Conservation (phyloP, 2,888 invertebrate genomes). For the Hoplodrina blanda region DNA sequence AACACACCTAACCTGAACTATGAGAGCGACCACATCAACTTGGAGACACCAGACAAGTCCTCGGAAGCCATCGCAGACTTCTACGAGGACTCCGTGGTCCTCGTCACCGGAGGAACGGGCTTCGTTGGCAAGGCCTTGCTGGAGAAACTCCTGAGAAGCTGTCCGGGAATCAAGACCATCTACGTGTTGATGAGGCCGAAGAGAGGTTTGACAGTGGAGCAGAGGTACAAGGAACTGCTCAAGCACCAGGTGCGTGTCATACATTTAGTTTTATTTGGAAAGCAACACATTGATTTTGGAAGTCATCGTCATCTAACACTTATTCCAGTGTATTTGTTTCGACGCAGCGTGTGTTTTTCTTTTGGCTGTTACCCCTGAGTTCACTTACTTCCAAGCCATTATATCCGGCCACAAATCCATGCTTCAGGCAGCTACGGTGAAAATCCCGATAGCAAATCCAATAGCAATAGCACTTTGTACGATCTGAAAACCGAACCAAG, state of each 20-base stretch:
- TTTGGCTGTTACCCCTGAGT: background rate
- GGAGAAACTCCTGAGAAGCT: constrained; percentile 97
- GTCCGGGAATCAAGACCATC: constrained; percentile 94
- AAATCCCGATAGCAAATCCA: too few species aligned
- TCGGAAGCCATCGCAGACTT: constrained; percentile 85
- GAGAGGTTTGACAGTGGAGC: constrained; percentile 92
- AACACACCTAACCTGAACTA: constrained; percentile 74
- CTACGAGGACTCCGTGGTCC: constrained; percentile 88
- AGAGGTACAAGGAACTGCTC: constrained; percentile 93
- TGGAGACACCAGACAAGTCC: constrained; percentile 64
- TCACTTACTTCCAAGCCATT: background rate
- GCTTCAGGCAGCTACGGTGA: too few species aligned
- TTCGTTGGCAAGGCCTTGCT: constrained; percentile 98
- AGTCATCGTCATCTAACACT: too few species aligned
- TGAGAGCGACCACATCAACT: constrained; percentile 59
- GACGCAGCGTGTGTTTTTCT: too few species aligned
- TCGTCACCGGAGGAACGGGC: constrained; percentile 92
- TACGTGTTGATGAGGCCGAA: constrained; percentile 95
- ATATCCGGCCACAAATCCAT: too few species aligned
- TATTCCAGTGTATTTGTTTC: too few species aligned
- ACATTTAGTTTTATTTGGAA: background rate
- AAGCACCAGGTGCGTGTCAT: constrained; percentile 91
- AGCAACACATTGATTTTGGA: constrained; percentile 9
- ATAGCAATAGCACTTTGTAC: background rate
- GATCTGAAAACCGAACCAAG: background rate